Evolutionary conservation across 2,113 vertebrate genomes (phyloP).

Genomic region (Perca schrenkii): DNA sequence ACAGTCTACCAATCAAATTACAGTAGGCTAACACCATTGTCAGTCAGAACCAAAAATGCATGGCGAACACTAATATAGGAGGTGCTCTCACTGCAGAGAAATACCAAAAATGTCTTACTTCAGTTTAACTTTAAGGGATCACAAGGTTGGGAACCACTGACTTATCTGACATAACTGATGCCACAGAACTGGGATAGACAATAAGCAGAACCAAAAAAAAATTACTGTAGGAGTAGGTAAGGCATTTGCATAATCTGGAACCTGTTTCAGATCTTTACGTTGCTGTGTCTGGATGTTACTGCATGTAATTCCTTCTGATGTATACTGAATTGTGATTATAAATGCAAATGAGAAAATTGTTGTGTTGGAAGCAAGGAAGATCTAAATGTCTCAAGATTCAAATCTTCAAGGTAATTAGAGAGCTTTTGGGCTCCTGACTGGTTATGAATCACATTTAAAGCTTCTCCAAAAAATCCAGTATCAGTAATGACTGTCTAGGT

Average conservation of each 20-base stretch:
- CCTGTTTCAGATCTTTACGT: background rate
- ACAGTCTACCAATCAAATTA: too few relatives aligned
- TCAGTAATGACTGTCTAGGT: constrained; percentile 47
- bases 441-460: constrained; percentile 52
- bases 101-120: too few relatives aligned
- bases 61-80: too few relatives aligned
- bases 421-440: background rate
- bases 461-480: constrained; percentile 35
- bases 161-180: background rate
- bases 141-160: background rate
- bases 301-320: constrained; percentile 2
- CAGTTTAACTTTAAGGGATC: too few relatives aligned
- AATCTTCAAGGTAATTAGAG: constrained; percentile 4
- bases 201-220: background rate
- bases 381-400: background rate
- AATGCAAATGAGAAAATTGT: constrained; percentile 12
- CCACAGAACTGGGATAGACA: background rate
- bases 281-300: background rate
- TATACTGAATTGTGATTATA: background rate
- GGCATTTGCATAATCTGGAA: background rate
- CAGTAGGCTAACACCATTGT: too few relatives aligned
- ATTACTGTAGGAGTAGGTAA: background rate
- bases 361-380: background rate
- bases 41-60: too few relatives aligned
- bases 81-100: too few relatives aligned